phyloP scores from a whole-genome alignment of 1,140 invertebrate genomes.

The Diachasmimorpha longicaudata region DNA sequence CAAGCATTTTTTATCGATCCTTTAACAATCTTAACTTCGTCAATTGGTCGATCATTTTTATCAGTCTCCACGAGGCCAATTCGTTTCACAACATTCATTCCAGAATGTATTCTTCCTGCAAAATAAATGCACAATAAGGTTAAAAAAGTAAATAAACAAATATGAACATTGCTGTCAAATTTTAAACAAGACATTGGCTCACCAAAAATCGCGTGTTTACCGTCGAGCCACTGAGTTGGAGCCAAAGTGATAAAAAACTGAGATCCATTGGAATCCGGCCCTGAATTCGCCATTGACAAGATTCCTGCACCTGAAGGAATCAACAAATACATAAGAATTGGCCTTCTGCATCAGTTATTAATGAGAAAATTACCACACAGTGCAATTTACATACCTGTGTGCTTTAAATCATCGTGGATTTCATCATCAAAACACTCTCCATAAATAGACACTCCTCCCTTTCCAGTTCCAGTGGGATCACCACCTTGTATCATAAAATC shows the following conservation, averaged over 20 bases:
- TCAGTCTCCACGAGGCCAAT: conserved; percentile 94
- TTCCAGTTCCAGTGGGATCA: conserved; percentile 93
- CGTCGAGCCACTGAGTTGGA: conserved; percentile 97
- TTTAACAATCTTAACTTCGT: conserved; percentile 87
- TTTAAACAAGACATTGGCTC: conserved; percentile 9
- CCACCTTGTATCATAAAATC: conserved; percentile 98
- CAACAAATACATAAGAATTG: background rate
- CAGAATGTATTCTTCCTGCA: conserved; percentile 74
- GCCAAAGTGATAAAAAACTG: conserved; percentile 98
- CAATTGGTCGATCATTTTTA: conserved; percentile 86
- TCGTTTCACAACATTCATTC: conserved; percentile 89
- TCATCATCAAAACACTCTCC: conserved; percentile 95
- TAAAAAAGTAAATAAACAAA: background rate
- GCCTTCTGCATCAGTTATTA: too few species aligned
- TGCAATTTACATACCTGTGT: conserved; percentile 74
- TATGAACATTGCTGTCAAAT: background rate
- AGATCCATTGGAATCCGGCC: conserved; percentile 95
- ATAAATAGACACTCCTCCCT: conserved; percentile 96
- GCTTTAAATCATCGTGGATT: conserved; percentile 92
- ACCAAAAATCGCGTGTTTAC: conserved; percentile 97
- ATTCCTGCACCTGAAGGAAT: conserved; percentile 74
- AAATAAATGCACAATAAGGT: conserved; percentile 24
- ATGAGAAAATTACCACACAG: background rate
- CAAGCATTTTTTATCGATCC: conserved; percentile 53
- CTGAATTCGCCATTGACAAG: conserved; percentile 89